Base-by-base conservation (phyloP, 2,797 vertebrate species). In the Chaetodon trifasciatus region DNA sequence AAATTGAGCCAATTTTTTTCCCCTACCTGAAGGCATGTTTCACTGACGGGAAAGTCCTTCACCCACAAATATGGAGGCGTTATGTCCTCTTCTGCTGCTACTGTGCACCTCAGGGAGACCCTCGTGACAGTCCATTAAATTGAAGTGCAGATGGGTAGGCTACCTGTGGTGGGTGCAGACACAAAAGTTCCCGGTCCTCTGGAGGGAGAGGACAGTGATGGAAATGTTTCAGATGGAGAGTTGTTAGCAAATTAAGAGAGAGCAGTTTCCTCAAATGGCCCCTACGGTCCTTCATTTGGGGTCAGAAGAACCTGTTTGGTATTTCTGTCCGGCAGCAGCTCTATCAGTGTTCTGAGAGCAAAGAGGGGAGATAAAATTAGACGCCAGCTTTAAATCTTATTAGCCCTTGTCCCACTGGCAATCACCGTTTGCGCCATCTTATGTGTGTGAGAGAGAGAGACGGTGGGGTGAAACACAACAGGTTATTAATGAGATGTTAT, bases 301-400 rank as follows among this genome's bases (percentile, higher is more conserved):
- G 64, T 84, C 23, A 32, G 73, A 81, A 74, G 78, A 90, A 81
- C 78, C 78, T 77, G 79, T 84, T 87, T 89, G 89, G 84, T 85
- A 92, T 92, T 92, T 90, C 73, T 88, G 78, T 90, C 85, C 74
- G 57, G 74, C 78, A 85, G 70, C 75, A 68, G 66, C 80, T 85
- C 84, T 74, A 50, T 82, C 73, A 79, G 71, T 57, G 68, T 83
- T 82, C 53, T n/a, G 58, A 83, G 86, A 87, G 74, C 74, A 65
- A 84, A 87, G 87, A 85, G 81, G 74, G 71, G 55, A 85, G 90
- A 86, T 91, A 74, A 89, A 94, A 93, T 92, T 94, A 93, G 92
- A 91, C 4, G 21, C 58, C 68, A 73, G 78, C 83, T 75, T 92
- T 87, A 79, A 91, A 92, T 93, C 91, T 92, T 88, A 93, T 92